These are phyloP conservation scores for Pissodes strobi DNA, from an alignment of 1,140 invertebrate species.

Conservation along the genomic window DNA sequence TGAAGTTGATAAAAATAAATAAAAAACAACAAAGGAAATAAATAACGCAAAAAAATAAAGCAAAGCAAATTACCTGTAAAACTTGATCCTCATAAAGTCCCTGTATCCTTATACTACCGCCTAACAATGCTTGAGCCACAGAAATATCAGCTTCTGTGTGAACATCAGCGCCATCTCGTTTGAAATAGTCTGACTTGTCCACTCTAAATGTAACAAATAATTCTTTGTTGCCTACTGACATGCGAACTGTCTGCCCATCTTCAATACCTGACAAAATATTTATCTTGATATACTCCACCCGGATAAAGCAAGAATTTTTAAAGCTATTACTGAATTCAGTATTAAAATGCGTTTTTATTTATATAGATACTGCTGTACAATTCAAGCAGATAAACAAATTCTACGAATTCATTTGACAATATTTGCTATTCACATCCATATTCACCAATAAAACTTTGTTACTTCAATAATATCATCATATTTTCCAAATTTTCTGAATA, in stretches of 20 bases:
- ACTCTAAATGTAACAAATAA: constrained; percentile 93
- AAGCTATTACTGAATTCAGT: too few relatives aligned
- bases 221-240: constrained; percentile 89
- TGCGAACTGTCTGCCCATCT: constrained; percentile 93
- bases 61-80: constrained; percentile 68
- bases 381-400: too few relatives aligned
- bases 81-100: constrained; percentile 95
- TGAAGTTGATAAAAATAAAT: not conserved
- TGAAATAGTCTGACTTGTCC: constrained; percentile 88
- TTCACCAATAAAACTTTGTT: too few relatives aligned
- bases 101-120: constrained; percentile 88
- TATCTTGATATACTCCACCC: too few relatives aligned
- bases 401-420: too few relatives aligned
- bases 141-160: constrained; percentile 88
- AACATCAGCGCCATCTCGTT: constrained; percentile 90
- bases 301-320: too few relatives aligned
- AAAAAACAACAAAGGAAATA: too few relatives aligned
- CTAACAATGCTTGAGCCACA: constrained; percentile 89
- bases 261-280: constrained; percentile 70
- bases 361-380: too few relatives aligned
- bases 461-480: too few relatives aligned
- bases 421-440: too few relatives aligned
- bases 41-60: constrained; percentile 9
- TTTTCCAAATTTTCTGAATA: too few relatives aligned
- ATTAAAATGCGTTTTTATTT: too few relatives aligned